A percentile compares a stretch with the other conserved stretches of the same genome.
phyloP scores from a whole-genome alignment of 2,888 invertebrate genomes.

The Hyppa rectilinea region DNA sequence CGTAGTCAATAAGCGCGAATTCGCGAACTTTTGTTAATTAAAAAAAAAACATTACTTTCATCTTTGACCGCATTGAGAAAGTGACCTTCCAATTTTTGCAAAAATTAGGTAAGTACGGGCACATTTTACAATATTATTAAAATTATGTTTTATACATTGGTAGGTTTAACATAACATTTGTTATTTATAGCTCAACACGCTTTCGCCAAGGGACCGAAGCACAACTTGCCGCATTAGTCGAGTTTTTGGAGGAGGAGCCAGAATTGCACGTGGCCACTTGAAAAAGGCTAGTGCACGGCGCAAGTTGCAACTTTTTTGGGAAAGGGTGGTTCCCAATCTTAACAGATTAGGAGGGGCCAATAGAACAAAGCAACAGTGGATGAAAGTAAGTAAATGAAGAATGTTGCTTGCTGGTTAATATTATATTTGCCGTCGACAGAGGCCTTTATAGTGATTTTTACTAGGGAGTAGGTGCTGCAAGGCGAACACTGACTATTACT shows the following conservation, averaged over 20 bases:
- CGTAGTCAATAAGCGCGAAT: too few species aligned
- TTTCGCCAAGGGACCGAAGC: background rate
- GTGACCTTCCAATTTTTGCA: too few species aligned
- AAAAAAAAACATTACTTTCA: background rate
- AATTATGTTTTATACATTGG: background rate
- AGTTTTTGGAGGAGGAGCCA: rapidly evolving
- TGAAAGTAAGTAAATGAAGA: background rate
- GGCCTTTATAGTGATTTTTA: too few species aligned
- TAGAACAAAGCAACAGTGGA: background rate
- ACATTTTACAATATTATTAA: background rate
- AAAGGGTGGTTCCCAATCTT: background rate
- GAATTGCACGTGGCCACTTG: background rate
- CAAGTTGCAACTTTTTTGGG: background rate
- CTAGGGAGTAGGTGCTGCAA: background rate
- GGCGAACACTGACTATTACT: background rate
- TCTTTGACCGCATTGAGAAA: too few species aligned
- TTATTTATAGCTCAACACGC: background rate
- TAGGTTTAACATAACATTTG: background rate
- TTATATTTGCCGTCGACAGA: background rate
- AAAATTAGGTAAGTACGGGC: background rate
- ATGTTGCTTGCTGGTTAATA: too few species aligned
- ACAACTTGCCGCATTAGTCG: background rate
- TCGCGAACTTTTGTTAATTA: too few species aligned
- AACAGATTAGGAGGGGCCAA: background rate
- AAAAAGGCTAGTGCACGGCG: background rate